phyloP scores from a whole-genome alignment of 2,797 vertebrate species.

The Trachops cirrhosus region DNA sequence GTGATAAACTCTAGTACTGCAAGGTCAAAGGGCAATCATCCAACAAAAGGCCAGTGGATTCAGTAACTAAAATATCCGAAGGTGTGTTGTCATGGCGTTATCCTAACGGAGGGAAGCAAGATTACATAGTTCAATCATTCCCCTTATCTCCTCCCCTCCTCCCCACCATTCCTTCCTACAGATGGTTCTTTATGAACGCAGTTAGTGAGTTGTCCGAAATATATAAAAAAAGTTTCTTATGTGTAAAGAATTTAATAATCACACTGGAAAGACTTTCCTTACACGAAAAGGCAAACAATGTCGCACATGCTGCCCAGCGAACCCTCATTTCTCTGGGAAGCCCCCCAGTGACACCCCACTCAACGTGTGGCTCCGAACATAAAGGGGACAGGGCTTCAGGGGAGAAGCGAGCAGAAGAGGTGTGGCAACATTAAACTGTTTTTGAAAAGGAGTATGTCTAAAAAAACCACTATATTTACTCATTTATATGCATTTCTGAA shows the following conservation, averaged over 20 bases:
- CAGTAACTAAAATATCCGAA: not conserved
- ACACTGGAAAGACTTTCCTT: not conserved
- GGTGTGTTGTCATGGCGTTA: not conserved
- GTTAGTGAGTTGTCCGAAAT: not conserved
- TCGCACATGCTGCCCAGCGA: accelerated
- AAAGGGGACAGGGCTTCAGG: not conserved
- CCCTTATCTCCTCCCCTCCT: not conserved
- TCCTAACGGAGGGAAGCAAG: not conserved
- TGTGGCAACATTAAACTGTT: not conserved
- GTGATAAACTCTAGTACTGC: not conserved
- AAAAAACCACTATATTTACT: not conserved
- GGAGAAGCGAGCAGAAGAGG: not conserved
- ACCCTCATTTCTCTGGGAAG: not conserved
- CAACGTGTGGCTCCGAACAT: not conserved
- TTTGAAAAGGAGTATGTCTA: not conserved
- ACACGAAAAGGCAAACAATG: not conserved
- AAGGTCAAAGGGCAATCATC: not conserved
- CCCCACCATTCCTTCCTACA: not conserved
- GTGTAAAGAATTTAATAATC: not conserved
- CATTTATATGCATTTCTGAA: not conserved
- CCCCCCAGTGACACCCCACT: not conserved
- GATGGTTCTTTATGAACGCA: not conserved
- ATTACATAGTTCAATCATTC: not conserved
- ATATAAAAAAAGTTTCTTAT: not conserved
- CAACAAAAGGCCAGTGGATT: not conserved